Evolutionary conservation across 2,888 invertebrate genomes (phyloP).

Genomic region (Eristalis intricaria): DNA sequence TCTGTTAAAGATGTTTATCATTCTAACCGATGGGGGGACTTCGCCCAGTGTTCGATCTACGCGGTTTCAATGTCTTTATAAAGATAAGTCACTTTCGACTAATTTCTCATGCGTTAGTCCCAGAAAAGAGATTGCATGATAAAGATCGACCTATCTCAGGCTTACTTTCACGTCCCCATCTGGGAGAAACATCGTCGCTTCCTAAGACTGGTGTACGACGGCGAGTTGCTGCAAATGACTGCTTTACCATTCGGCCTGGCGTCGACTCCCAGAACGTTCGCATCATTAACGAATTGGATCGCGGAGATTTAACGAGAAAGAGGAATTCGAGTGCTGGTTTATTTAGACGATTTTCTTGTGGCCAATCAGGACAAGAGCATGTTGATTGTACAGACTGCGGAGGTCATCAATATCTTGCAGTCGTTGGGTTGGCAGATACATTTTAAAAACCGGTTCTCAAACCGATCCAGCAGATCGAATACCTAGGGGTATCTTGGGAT

Average conservation of each 20-base stretch:
- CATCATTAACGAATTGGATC: conserved; percentile 42
- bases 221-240: too few relatives aligned
- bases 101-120: too few relatives aligned
- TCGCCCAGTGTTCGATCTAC: conserved; percentile 30
- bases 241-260: conserved; percentile 41
- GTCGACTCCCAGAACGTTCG: conserved; percentile 18
- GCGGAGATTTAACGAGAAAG: conserved; percentile 18
- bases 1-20: conserved; percentile 41
- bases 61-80: conserved; percentile 21
- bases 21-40: not conserved
- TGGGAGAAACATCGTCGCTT: conserved; percentile 16
- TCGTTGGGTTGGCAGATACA: conserved; percentile 25
- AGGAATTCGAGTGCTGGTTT: too few relatives aligned
- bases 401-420: conserved; percentile 24
- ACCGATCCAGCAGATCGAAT: conserved; percentile 8
- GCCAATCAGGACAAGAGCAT: too few relatives aligned
- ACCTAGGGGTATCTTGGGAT: conserved; percentile 23
- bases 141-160: too few relatives aligned
- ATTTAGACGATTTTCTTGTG: too few relatives aligned
- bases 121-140: too few relatives aligned
- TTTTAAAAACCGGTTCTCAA: conserved; percentile 28
- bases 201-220: conserved; percentile 26
- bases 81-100: conserved; percentile 23
- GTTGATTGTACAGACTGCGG: conserved; percentile 34
- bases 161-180: conserved; percentile 18